A percentile compares a stretch with the other conserved stretches of the same genome.
Evolutionary conservation across 2,797 vertebrate genomes (phyloP).

Genomic region (Naso thynnoides): DNA sequence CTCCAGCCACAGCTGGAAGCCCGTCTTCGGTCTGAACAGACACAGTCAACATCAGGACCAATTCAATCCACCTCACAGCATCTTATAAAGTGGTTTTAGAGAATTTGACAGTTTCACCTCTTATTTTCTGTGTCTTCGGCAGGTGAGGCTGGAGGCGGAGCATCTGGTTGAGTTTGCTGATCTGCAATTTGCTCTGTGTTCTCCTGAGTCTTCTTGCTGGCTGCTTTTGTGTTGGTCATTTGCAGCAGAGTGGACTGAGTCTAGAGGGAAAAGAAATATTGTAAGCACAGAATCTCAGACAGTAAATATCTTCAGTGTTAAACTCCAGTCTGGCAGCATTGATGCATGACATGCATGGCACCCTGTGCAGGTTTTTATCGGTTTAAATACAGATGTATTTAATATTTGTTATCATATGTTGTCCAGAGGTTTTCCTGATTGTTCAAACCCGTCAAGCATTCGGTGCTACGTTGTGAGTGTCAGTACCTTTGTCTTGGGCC

Average conservation of each 20-base stretch:
- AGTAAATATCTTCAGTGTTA: not conserved
- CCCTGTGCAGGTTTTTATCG: too few relatives aligned
- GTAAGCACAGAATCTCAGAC: not conserved
- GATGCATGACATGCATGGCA: not conserved
- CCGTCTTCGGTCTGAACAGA: conserved; percentile 89
- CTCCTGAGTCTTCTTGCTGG: conserved; percentile 75
- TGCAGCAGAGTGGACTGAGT: conserved; percentile 91
- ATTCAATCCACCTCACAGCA: not conserved
- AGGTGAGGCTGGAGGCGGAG: conserved; percentile 51
- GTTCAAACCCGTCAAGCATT: not conserved
- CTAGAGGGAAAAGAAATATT: conserved; percentile 53
- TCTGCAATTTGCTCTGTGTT: conserved; percentile 42
- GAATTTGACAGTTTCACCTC: accelerated
- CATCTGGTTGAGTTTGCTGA: conserved; percentile 55
- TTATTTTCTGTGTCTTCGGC: conserved; percentile 83
- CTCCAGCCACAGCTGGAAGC: conserved; percentile 96
- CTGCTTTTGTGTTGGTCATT: conserved; percentile 77
- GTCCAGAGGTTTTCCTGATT: too few relatives aligned
- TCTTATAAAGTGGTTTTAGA: not conserved
- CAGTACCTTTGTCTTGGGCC: conserved; percentile 87
- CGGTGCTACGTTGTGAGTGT: not conserved
- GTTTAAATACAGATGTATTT: too few relatives aligned
- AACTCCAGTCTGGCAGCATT: not conserved
- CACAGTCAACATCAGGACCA: not conserved
- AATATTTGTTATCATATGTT: not conserved